A percentile compares a stretch with the other conserved stretches of the same genome.
Conservation (phyloP, 2,888 invertebrate species). For the Stenodema calcarata region DNA sequence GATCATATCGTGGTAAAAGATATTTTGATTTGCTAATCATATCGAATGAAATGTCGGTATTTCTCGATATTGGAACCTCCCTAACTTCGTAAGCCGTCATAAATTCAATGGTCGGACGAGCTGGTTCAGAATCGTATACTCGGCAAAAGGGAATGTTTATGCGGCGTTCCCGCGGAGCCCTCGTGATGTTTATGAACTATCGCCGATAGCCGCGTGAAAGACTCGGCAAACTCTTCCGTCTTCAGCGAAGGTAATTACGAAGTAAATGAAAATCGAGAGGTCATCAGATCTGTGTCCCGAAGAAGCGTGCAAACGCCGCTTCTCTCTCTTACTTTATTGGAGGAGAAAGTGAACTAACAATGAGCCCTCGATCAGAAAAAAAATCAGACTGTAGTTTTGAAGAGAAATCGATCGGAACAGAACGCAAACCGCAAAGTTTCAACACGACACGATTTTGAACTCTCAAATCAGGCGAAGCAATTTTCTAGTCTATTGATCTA, state of each 20-base stretch:
- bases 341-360: constrained; percentile 35
- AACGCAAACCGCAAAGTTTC: not conserved
- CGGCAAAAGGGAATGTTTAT: not conserved
- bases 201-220: not conserved
- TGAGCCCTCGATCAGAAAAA: not conserved
- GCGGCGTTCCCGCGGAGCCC: not conserved
- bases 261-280: constrained; percentile 31
- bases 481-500: not conserved
- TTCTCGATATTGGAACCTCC: no score
- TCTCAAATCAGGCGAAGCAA: not conserved
- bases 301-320: constrained; percentile 7
- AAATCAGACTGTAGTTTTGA: not conserved
- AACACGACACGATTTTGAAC: not conserved
- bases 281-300: constrained; percentile 39
- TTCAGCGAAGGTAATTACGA: constrained; percentile 8
- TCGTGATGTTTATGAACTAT: constrained; percentile 10
- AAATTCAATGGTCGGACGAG: no score
- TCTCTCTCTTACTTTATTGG: constrained; percentile 25
- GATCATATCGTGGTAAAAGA: no score
- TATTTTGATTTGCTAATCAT: no score
- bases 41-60: no score
- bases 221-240: not conserved
- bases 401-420: not conserved
- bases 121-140: not conserved
- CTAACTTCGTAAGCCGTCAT: no score